Base-by-base conservation (phyloP, 2,113 vertebrate species). In the Numida meleagris region DNA sequence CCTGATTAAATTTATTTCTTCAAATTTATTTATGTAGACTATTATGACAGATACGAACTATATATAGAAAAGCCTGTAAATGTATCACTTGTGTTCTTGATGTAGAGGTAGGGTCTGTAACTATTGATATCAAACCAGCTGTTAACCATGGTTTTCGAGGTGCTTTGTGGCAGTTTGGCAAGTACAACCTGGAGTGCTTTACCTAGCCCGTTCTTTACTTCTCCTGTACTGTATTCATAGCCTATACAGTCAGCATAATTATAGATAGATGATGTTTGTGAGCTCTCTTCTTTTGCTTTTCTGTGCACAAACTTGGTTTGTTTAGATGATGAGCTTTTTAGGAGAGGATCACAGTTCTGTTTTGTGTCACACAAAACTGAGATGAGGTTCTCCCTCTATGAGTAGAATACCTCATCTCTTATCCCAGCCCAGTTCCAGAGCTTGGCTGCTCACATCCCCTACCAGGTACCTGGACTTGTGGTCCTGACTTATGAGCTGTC, bases 1-100 rank as follows among this genome's bases (percentile, higher is more conserved):
- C n/a, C 57, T 90, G 63, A 61, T 79, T 71, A 92, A 82, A 83
- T 90, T 83, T 75, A 65, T 70, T 87, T 86, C 63, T 92, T 94
- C 65, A 85, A 12, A 58, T 86, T 75, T 83, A 75, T 83, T 94
- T 89, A 33, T 83, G 51, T 79, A 71, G 38, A 50, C 78, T 83
- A 61, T 80, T 66, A 48, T 42, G 77, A 82, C 76, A 92, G 86
- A 51, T 48, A 53, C 42, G 68, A 58, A 25, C 81, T 92, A 68
- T 89, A 74, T 77, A 89, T 68, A 90, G 74, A 89, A 86, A 65
- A 92, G 50, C n/a, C 33, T 67, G 84, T 88, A 81, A 88, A 81
- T 43, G 55, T 68, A 58, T 82, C 23, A 15, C 31, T 77, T 77
- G 58, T 36, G 46, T 58, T 88, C 68, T 76, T 85, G 46, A 85